Percentiles rank a stretch among this genome's conserved stretches.
Evolutionary conservation across 1,140 invertebrate species (phyloP).

Genomic region (Macrosteles quadrilineatus): DNA sequence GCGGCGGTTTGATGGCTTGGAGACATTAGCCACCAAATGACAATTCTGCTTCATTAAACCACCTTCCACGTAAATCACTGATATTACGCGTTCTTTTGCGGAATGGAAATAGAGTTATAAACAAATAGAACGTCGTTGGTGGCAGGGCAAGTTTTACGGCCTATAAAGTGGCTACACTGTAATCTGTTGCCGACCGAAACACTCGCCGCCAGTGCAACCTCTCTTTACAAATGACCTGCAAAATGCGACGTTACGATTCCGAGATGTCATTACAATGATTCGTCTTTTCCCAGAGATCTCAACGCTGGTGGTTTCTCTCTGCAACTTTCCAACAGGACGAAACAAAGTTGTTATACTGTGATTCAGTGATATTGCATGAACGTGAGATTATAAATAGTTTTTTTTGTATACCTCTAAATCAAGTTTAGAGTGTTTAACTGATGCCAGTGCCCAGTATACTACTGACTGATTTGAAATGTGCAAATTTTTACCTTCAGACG

Average conservation of each 20-base stretch:
- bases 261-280: conserved; percentile 19
- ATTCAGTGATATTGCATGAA: too few species aligned
- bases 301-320: conserved; percentile 6
- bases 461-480: too few species aligned
- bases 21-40: too few species aligned
- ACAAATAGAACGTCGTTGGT: conserved; percentile 24
- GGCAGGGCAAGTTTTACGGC: neutral
- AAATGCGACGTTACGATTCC: conserved; percentile 11
- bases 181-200: conserved; percentile 21
- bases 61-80: neutral
- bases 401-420: too few species aligned
- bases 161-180: conserved; percentile 4
- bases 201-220: conserved; percentile 15
- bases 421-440: too few species aligned
- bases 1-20: too few species aligned
- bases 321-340: too few species aligned
- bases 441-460: too few species aligned
- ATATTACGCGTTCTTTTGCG: conserved; percentile 3
- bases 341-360: too few species aligned
- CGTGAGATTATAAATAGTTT: too few species aligned
- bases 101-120: conserved; percentile 26
- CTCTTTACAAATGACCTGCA: conserved; percentile 25
- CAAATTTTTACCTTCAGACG: too few species aligned
- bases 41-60: too few species aligned
- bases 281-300: neutral